Evolutionary conservation across 2,888 invertebrate genomes (phyloP).

Genomic region (Caenorhabditis sp.): DNA sequence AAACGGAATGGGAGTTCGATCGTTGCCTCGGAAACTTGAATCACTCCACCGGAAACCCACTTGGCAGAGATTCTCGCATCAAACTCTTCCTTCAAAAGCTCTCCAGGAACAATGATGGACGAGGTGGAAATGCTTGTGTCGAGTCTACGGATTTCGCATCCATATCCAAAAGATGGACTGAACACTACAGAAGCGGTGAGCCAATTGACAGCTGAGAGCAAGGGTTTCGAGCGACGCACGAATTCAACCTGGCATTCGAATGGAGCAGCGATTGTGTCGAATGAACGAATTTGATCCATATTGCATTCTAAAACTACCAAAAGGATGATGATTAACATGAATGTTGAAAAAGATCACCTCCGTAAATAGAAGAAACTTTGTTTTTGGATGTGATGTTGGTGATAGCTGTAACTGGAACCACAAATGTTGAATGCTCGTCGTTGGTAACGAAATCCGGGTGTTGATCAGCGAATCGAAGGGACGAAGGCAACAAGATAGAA

Average conservation of each 20-base stretch:
- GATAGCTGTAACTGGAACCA: slow-evolving; percentile 40
- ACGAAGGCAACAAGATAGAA: slow-evolving; percentile 23
- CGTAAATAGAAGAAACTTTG: slow-evolving; percentile 51
- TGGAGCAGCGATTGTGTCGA: slow-evolving; percentile 48
- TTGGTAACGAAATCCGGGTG: slow-evolving; percentile 43
- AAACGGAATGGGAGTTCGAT: slow-evolving; percentile 63
- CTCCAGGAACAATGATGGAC: slow-evolving; percentile 40
- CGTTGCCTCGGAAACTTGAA: slow-evolving; percentile 31
- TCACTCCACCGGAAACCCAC: slow-evolving; percentile 50
- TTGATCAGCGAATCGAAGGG: slow-evolving; percentile 35
- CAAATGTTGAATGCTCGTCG: slow-evolving; percentile 27
- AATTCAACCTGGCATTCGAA: slow-evolving; percentile 63
- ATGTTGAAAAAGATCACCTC: too few species aligned
- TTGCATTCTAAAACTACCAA: slow-evolving; percentile 51
- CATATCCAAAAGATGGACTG: slow-evolving; percentile 43
- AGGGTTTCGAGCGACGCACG: slow-evolving; percentile 9
- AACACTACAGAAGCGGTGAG: slow-evolving; percentile 59
- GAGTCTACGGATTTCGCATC: slow-evolving; percentile 52
- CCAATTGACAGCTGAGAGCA: slow-evolving; percentile 60
- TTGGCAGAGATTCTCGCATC: slow-evolving; percentile 54
- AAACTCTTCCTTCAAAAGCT: slow-evolving; percentile 43
- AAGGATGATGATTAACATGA: too few species aligned
- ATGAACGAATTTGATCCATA: slow-evolving; percentile 45
- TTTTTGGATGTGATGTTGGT: slow-evolving; percentile 48
- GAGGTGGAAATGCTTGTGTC: slow-evolving; percentile 43